phyloP scores from a whole-genome alignment of 2,797 vertebrate genomes.

The Hozukius guyotensis region DNA sequence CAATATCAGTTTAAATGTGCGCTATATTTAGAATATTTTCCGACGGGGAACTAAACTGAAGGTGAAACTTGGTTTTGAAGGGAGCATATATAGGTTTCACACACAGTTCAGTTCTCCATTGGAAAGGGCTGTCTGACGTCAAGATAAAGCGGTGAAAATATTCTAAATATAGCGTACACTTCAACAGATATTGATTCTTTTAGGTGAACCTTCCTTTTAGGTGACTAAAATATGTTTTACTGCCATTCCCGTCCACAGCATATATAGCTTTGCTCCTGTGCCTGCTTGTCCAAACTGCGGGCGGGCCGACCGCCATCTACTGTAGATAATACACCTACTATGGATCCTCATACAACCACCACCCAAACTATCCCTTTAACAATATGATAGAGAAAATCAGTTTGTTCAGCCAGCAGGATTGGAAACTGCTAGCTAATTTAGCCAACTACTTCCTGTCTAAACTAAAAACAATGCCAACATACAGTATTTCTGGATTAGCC shows the following conservation, averaged over 20 bases:
- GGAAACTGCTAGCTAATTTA: neutral
- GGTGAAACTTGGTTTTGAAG: neutral
- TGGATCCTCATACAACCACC: too few species aligned
- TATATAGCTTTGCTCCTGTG: neutral
- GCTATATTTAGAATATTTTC: neutral
- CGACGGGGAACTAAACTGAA: neutral
- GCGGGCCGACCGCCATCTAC: too few species aligned
- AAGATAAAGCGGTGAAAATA: neutral
- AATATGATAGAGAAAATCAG: neutral
- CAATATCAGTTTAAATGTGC: neutral
- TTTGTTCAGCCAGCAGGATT: neutral
- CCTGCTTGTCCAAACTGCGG: too few species aligned
- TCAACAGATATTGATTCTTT: neutral
- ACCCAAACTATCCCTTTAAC: too few species aligned
- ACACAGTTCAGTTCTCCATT: neutral
- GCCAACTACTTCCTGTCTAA: neutral
- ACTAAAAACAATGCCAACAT: neutral
- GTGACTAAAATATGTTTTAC: too few species aligned
- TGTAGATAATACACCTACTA: too few species aligned
- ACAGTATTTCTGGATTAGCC: neutral
- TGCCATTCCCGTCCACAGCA: too few species aligned
- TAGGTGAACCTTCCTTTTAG: neutral
- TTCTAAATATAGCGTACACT: neutral
- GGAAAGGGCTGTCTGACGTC: neutral
- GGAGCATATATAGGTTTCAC: neutral